These are phyloP conservation scores for Astur gentilis DNA, from an alignment of 2,113 vertebrate genomes.

Conservation along the genomic window DNA sequence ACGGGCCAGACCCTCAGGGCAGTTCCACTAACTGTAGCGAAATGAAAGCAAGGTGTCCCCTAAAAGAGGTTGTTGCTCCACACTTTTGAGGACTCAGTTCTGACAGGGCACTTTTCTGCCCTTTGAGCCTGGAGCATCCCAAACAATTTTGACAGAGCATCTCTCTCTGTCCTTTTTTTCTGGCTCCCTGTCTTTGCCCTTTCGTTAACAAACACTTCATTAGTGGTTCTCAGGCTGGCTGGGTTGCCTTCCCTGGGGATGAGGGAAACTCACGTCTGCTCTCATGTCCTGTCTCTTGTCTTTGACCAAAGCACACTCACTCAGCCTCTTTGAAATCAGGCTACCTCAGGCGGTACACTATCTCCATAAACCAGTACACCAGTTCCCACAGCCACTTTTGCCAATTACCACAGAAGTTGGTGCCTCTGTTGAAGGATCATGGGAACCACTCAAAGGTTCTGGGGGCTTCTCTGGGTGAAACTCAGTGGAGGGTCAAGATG, in stretches of 20 bases:
- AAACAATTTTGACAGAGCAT: neutral
- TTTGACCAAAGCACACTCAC: neutral
- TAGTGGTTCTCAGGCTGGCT: conserved; percentile 15
- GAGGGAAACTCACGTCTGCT: neutral
- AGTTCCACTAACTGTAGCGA: neutral
- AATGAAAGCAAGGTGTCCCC: neutral
- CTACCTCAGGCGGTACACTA: neutral
- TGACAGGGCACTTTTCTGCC: neutral
- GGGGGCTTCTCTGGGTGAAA: neutral
- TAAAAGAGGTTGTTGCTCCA: neutral
- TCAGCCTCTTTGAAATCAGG: neutral
- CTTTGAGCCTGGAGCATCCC: neutral
- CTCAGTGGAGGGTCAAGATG: neutral
- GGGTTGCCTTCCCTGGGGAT: neutral
- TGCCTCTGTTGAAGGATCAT: neutral
- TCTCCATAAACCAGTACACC: neutral
- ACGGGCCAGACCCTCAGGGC: conserved; percentile 7
- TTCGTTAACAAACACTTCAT: conserved; percentile 22
- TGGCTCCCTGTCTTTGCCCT: neutral
- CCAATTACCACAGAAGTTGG: neutral
- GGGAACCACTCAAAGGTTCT: neutral
- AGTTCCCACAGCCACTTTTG: conserved; percentile 1
- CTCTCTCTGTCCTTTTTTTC: neutral
- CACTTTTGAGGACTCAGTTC: neutral
- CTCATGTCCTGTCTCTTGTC: neutral